These are phyloP conservation scores for Phoxinus phoxinus DNA, from an alignment of 2,113 vertebrate species.

Conservation along the genomic window DNA sequence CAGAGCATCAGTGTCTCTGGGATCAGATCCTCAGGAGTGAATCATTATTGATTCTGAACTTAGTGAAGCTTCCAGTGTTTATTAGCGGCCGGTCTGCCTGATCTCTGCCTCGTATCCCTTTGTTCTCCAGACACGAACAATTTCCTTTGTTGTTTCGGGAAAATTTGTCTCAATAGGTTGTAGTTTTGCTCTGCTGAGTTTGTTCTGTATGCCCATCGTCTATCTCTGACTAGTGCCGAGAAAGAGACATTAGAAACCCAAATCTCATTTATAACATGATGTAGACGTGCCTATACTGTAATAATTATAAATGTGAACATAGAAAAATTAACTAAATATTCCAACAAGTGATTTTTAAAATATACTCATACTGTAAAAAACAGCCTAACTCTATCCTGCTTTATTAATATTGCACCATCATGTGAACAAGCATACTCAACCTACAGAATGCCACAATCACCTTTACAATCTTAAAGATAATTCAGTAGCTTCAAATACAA, in stretches of 20 bases:
- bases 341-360: too few species aligned
- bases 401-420: too few species aligned
- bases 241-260: not conserved
- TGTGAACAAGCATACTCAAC: too few species aligned
- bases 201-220: not conserved
- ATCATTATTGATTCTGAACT: not conserved
- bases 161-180: not conserved
- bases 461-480: too few species aligned
- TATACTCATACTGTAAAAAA: too few species aligned
- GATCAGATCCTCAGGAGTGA: slow-evolving; percentile 9
- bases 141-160: not conserved
- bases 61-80: not conserved
- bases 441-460: too few species aligned
- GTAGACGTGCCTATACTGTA: not conserved
- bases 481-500: too few species aligned
- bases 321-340: too few species aligned
- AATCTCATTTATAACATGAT: not conserved
- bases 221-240: not conserved
- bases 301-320: not conserved
- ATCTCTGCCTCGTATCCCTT: not conserved
- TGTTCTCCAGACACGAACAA: not conserved
- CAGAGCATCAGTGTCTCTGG: not conserved
- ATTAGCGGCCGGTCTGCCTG: not conserved
- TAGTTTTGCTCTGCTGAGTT: slow-evolving; percentile 12
- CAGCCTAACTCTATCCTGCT: too few species aligned